Evolutionary conservation across 1,140 invertebrate genomes (phyloP).

Genomic region (Procambarus clarkii): DNA sequence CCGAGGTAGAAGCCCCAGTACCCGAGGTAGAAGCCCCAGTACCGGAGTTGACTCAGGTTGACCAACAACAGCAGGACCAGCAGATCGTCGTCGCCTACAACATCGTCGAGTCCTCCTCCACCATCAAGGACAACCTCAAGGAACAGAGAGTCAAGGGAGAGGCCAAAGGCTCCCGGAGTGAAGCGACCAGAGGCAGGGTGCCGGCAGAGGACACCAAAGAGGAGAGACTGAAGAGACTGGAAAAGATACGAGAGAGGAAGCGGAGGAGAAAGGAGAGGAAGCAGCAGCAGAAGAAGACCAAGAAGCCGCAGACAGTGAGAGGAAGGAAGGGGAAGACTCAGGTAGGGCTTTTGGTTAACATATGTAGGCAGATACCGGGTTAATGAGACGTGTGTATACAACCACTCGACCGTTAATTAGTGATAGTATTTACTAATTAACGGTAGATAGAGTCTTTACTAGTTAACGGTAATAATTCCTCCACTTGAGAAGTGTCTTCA

Average conservation of each 20-base stretch:
- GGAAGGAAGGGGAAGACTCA: constrained; percentile 1
- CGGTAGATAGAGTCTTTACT: no score
- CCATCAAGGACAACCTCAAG: constrained; percentile 31
- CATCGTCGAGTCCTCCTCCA: constrained; percentile 39
- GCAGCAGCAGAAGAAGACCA: constrained; percentile 41
- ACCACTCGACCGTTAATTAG: no score
- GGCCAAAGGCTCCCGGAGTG: constrained; percentile 15
- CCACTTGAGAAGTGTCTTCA: no score
- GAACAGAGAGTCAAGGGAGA: constrained; percentile 22
- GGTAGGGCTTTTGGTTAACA: background rate
- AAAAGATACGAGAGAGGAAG: constrained; percentile 5
- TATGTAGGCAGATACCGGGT: no score
- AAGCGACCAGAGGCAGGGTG: background rate
- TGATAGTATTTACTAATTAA: no score
- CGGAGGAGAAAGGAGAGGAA: constrained; percentile 17
- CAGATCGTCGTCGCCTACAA: constrained; percentile 53
- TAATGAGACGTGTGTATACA: no score
- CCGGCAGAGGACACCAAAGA: constrained; percentile 13
- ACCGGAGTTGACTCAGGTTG: constrained; percentile 12
- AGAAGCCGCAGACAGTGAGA: constrained; percentile 26
- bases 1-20: background rate
- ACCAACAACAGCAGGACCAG: constrained; percentile 53
- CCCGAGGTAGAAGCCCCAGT: background rate
- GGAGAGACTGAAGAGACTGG: constrained; percentile 14
- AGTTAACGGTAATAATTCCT: no score